Base-by-base conservation (phyloP, 2,113 vertebrate species). In the Arothron firmamentum region DNA sequence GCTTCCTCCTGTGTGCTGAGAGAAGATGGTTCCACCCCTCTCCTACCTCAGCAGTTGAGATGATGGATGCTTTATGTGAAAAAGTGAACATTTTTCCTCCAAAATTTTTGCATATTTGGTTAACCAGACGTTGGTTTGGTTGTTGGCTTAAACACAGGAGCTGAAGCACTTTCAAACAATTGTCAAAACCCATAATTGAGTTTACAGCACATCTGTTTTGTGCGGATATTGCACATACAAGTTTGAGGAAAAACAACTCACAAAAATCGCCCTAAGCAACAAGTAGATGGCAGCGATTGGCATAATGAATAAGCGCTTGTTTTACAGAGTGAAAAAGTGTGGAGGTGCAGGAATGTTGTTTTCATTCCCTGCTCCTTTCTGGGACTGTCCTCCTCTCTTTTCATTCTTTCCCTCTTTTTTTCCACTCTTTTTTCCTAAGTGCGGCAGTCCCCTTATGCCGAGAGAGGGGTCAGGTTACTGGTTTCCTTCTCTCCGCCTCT, bases 401-500 rank as follows among this genome's bases (percentile, higher is more conserved):
- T 70, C 51, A 56, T 42, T 73, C 58, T 62, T 3, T 66, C 47
- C 52, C n/a, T 41, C 34, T 0, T 69, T 46, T 23, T 21, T 7
- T 3, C 10, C 13, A 42, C 5, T 23, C 31, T 52, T 45, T 71
- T 64, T 45, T 75, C 70, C 70, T 61, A 51, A 57, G 50, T 65
- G 79, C 84, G 82, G 85, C 85, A 81, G 86, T 88, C 76, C 82
- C 78, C 59, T 73, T 18, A 82, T 54, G 61, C 60, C 56, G 70
- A 65, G 70, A 79, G 81, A 50, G 76, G 86, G 90, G 88, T 93
- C 88, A 80, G 72, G 88, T 94, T 92, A 91, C 92, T 84, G 77
- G 80, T 63, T 85, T 75, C 78, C 70, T 79, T 80, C 57, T 72
- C 85, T 83, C 76, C 70, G 52, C 83, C 84, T 66, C 55, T 19